phyloP scores from a whole-genome alignment of 2,113 vertebrate genomes.

The Chlorodrepanis virens region DNA sequence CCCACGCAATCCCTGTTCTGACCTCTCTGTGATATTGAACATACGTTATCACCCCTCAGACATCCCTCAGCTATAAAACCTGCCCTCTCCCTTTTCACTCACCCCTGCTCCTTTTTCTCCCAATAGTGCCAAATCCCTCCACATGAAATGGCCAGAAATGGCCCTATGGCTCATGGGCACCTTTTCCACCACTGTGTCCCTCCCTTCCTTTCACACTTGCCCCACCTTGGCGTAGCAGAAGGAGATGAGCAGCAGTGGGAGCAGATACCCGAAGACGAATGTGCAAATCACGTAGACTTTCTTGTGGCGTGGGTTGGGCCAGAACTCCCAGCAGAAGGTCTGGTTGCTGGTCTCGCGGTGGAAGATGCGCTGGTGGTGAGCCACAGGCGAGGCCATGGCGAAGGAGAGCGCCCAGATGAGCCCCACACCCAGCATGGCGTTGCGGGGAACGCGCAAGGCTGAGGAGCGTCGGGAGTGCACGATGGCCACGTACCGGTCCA shows the following conservation, averaged over 20 bases:
- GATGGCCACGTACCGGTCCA: conserved; percentile 96
- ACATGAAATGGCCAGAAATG: background rate
- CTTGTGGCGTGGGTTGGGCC: conserved; percentile 83
- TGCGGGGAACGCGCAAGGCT: conserved; percentile 81
- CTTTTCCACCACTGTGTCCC: accelerated
- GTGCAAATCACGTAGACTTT: conserved; percentile 91
- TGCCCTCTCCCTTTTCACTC: background rate
- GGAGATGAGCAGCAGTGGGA: conserved; percentile 91
- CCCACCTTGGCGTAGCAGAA: conserved; percentile 98
- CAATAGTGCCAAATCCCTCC: background rate
- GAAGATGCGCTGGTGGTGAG: conserved; percentile 87
- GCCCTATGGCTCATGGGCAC: background rate
- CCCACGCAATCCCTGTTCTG: background rate
- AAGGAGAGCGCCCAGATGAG: conserved; percentile 91
- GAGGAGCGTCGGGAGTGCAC: conserved; percentile 94
- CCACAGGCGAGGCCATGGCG: conserved; percentile 89
- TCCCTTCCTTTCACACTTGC: background rate
- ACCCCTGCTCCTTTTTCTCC: background rate
- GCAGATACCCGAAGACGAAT: conserved; percentile 91
- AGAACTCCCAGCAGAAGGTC: conserved; percentile 95
- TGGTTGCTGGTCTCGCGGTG: conserved; percentile 74
- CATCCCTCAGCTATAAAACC: background rate
- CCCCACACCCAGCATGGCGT: conserved; percentile 84
- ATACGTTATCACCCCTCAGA: accelerated
- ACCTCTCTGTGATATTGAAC: background rate